These are phyloP conservation scores for Phyto melanocephala DNA, from an alignment of 2,888 invertebrate genomes.

Conservation along the genomic window DNA sequence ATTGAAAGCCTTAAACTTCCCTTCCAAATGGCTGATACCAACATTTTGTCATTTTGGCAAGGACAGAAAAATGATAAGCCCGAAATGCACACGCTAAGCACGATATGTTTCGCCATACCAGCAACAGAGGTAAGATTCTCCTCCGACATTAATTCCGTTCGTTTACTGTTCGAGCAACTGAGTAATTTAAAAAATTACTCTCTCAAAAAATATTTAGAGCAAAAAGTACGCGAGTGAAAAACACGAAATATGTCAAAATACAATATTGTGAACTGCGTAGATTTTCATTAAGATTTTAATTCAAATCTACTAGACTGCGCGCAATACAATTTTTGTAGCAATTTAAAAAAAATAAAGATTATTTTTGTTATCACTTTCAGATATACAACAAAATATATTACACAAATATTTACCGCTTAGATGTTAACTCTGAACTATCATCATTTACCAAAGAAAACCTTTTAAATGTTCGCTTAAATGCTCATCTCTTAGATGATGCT, in stretches of 20 bases:
- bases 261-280: too few relatives aligned
- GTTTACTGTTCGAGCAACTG: too few relatives aligned
- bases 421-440: not conserved
- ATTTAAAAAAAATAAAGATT: too few relatives aligned
- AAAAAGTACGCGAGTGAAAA: too few relatives aligned
- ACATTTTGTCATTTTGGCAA: constrained; percentile 39
- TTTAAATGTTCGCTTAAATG: constrained; percentile 19
- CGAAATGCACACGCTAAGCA: constrained; percentile 28
- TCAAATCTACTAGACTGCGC: too few relatives aligned
- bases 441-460: constrained; percentile 35
- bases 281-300: too few relatives aligned
- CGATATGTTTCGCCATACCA: constrained; percentile 47
- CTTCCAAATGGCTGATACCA: constrained; percentile 45
- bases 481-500: constrained; percentile 19
- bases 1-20: constrained; percentile 13
- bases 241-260: too few relatives aligned
- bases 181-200: not conserved
- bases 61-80: constrained; percentile 14
- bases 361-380: constrained; percentile 31
- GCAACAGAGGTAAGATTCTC: constrained; percentile 41
- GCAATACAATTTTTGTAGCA: not conserved
- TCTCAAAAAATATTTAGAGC: not conserved
- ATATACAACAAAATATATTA: constrained; percentile 29
- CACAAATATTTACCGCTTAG: not conserved
- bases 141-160: too few relatives aligned